Evolutionary conservation across 1,140 invertebrate genomes (phyloP).

Genomic region (Brachionus sp.): DNA sequence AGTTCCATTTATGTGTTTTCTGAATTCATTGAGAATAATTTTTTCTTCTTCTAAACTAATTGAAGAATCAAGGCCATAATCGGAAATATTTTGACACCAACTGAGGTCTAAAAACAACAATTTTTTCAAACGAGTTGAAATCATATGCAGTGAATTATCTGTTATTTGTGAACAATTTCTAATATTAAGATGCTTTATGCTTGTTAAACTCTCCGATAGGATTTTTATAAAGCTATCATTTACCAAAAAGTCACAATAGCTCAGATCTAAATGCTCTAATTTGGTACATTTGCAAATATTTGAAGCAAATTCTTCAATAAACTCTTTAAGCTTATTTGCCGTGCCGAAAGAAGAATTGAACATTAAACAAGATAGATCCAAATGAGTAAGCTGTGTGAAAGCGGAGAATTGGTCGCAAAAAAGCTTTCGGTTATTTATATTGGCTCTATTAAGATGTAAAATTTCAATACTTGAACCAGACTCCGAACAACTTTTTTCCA

Average conservation of each 20-base stretch:
- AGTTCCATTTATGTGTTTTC: conserved; percentile 24
- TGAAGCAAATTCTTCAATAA: conserved; percentile 5
- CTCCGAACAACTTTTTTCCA: neutral
- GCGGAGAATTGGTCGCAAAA: neutral
- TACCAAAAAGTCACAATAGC: conserved; percentile 41
- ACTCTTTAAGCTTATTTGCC: neutral
- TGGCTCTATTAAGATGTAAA: neutral
- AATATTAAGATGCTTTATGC: neutral
- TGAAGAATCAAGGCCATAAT: neutral
- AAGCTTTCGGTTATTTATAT: conserved; percentile 12
- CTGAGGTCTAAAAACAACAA: conserved; percentile 18
- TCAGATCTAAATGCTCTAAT: conserved; percentile 3
- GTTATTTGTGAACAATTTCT: conserved; percentile 42
- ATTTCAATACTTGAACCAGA: neutral
- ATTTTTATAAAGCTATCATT: conserved; percentile 21
- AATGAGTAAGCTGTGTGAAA: neutral
- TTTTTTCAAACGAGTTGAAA: neutral
- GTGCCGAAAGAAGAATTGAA: neutral
- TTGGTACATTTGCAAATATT: neutral
- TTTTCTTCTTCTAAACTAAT: neutral
- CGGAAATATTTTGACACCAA: conserved; percentile 39
- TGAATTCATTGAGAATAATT: conserved; percentile 7
- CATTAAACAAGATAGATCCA: conserved; percentile 27
- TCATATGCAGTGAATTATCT: conserved; percentile 15
- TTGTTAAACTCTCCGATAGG: neutral